Evolutionary conservation across 2,797 vertebrate genomes (phyloP).

Genomic region (Parotocinclus haroldoi): DNA sequence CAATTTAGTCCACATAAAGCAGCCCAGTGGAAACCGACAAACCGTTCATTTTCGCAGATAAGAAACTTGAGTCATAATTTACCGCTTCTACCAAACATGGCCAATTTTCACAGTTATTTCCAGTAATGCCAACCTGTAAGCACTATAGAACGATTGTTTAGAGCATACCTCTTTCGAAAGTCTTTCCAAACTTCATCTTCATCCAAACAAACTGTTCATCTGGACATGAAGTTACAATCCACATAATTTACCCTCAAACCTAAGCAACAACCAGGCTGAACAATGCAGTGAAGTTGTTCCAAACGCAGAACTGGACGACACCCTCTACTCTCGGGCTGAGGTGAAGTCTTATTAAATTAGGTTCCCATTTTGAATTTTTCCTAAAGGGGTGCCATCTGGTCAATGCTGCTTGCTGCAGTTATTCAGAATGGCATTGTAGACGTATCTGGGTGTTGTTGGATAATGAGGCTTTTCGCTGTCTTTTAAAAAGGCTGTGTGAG

Average conservation of each 20-base stretch:
- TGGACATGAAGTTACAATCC: constrained; percentile 1
- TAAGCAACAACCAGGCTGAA: constrained; percentile 2
- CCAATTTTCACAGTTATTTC: constrained; percentile 31
- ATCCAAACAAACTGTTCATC: too few species aligned
- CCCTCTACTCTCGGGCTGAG: too few species aligned
- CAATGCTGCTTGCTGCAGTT: neutral
- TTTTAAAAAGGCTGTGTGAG: constrained; percentile 2
- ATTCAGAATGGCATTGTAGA: constrained; percentile 16
- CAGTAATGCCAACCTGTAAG: neutral
- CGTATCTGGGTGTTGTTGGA: constrained; percentile 19
- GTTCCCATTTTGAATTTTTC: neutral
- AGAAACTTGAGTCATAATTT: constrained; percentile 28
- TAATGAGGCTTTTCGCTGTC: constrained; percentile 20
- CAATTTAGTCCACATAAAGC: neutral
- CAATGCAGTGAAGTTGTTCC: neutral
- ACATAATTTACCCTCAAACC: constrained; percentile 15
- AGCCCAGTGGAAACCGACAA: neutral
- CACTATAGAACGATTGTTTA: neutral
- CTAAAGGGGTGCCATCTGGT: neutral
- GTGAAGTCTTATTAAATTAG: too few species aligned
- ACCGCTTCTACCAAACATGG: constrained; percentile 13
- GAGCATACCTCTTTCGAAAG: constrained; percentile 8
- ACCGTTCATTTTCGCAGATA: constrained; percentile 11
- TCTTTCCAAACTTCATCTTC: neutral
- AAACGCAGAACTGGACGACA: too few species aligned